These are phyloP conservation scores for Trypoxylus dichotomus DNA, from an alignment of 1,140 invertebrate genomes.

Conservation along the genomic window DNA sequence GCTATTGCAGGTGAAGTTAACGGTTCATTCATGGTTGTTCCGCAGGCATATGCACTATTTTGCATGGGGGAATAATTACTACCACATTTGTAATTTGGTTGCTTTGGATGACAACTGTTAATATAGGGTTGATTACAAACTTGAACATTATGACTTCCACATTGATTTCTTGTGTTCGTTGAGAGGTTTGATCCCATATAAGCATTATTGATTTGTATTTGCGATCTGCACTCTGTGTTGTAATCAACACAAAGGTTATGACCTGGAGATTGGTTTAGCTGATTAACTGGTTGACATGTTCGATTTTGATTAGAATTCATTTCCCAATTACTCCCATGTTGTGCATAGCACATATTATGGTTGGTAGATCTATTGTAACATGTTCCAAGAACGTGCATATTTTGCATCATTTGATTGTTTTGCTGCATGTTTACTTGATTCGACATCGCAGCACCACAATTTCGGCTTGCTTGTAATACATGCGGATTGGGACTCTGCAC, in stretches of 20 bases:
- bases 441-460: constrained; percentile 35
- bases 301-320: constrained; percentile 31
- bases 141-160: constrained; percentile 55
- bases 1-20: constrained; percentile 63
- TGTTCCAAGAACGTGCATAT: constrained; percentile 32
- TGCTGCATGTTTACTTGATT: constrained; percentile 43
- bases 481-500: constrained; percentile 33
- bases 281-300: constrained; percentile 36
- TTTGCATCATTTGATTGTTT: constrained; percentile 41
- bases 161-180: constrained; percentile 57
- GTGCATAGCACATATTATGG: constrained; percentile 39
- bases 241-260: constrained; percentile 36
- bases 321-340: constrained; percentile 35
- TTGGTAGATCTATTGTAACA: constrained; percentile 34
- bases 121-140: constrained; percentile 38
- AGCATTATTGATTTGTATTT: constrained; percentile 32
- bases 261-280: constrained; percentile 37
- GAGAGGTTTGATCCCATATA: constrained; percentile 29
- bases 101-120: constrained; percentile 36
- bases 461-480: constrained; percentile 28
- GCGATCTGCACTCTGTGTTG: constrained; percentile 32
- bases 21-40: constrained; percentile 53
- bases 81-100: constrained; percentile 39
- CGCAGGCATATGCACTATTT: constrained; percentile 38
- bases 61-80: constrained; percentile 34